Conservation (phyloP, 2,797 vertebrate species). For the Tauraco hartlaubi region DNA sequence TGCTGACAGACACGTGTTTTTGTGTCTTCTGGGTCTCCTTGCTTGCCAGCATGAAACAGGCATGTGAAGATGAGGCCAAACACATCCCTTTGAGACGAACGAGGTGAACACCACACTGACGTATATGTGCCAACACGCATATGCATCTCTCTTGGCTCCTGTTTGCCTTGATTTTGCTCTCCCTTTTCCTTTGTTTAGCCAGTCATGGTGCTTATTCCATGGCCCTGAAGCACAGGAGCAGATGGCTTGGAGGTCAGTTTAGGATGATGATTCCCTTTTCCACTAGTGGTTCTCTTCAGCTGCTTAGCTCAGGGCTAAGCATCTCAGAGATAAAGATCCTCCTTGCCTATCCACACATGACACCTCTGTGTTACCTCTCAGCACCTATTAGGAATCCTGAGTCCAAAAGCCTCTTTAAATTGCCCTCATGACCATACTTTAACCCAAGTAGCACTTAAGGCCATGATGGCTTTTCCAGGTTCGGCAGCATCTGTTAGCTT, state of each 20-base stretch:
- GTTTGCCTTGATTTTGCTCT: neutral
- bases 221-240: neutral
- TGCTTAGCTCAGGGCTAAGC: neutral
- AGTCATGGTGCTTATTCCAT: neutral
- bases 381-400: neutral
- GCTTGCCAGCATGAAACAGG: neutral
- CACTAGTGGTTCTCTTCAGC: neutral
- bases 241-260: slow-evolving; percentile 5
- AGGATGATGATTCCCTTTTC: neutral
- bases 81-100: neutral
- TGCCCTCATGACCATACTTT: neutral
- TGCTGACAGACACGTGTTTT: neutral
- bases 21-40: neutral
- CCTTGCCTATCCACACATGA: neutral
- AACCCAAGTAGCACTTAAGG: slow-evolving; percentile 31
- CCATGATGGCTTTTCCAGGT: neutral
- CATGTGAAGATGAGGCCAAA: neutral
- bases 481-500: neutral
- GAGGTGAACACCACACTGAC: fast-evolving
- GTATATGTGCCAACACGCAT: fast-evolving
- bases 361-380: neutral
- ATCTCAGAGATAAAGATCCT: neutral
- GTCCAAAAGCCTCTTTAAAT: slow-evolving; percentile 15
- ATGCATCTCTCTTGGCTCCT: neutral
- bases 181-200: neutral